phyloP scores from a whole-genome alignment of 2,888 invertebrate species.

The Tipula vernalis region DNA sequence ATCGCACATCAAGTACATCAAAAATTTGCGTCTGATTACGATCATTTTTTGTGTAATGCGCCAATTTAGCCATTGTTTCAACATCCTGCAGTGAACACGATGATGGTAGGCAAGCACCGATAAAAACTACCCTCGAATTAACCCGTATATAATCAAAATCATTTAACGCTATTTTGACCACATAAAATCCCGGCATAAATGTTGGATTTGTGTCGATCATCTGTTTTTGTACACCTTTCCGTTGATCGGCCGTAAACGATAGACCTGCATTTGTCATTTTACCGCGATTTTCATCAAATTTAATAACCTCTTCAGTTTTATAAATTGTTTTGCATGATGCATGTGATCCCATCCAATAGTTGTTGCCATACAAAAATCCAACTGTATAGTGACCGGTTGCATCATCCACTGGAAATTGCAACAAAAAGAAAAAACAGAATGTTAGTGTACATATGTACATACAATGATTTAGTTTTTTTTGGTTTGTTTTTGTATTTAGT shows the following conservation, averaged over 20 bases:
- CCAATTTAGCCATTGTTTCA: constrained; percentile 40
- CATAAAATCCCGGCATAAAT: constrained; percentile 55
- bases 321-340: constrained; percentile 55
- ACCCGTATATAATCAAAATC: constrained; percentile 21
- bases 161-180: constrained; percentile 45
- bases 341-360: constrained; percentile 68
- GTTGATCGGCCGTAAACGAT: constrained; percentile 29
- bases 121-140: constrained; percentile 56
- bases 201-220: constrained; percentile 42
- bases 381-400: constrained; percentile 65
- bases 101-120: constrained; percentile 64
- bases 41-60: constrained; percentile 32
- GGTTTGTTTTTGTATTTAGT: not conserved
- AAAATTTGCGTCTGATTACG: constrained; percentile 38
- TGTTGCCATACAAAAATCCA: constrained; percentile 72
- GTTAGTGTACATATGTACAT: not conserved
- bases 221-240: constrained; percentile 23
- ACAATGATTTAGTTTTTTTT: not conserved
- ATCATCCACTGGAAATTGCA: constrained; percentile 45
- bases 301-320: constrained; percentile 35
- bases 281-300: constrained; percentile 27
- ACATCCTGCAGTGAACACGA: constrained; percentile 53
- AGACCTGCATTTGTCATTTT: constrained; percentile 23
- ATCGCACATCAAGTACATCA: constrained; percentile 50
- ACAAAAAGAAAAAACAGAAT: constrained; percentile 9